Conservation (phyloP, 2,113 vertebrate species). For the Carettochelys insculpta region DNA sequence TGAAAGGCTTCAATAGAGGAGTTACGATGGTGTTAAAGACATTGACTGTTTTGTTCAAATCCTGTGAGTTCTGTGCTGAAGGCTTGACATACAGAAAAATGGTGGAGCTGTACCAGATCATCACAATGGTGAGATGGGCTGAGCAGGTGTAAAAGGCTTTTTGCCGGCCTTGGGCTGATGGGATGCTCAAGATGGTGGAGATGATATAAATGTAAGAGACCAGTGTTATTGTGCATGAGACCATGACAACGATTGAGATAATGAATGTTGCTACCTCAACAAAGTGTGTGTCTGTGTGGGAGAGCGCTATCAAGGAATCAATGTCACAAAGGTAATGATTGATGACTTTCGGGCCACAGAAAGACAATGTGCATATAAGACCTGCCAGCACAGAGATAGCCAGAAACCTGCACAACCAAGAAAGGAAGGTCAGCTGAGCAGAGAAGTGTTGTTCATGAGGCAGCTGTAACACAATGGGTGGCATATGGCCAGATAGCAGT, state of each 20-base stretch:
- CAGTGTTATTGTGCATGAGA: background rate
- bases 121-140: background rate
- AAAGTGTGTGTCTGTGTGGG: background rate
- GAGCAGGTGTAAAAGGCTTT: background rate
- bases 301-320: background rate
- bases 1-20: background rate
- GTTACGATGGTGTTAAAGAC: background rate
- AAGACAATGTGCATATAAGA: background rate
- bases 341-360: conserved; percentile 16
- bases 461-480: background rate
- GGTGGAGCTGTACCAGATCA: background rate
- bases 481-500: conserved; percentile 33
- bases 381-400: conserved; percentile 18
- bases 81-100: background rate
- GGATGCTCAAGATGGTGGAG: background rate
- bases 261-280: background rate
- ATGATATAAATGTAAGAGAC: background rate
- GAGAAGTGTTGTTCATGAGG: background rate
- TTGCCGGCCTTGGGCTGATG: background rate
- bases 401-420: conserved; percentile 1
- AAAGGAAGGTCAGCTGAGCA: background rate
- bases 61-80: background rate
- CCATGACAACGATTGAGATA: background rate
- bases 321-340: background rate
- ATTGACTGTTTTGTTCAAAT: background rate